Conservation (phyloP, 1,140 invertebrate species). For the Coelopa frigida region DNA sequence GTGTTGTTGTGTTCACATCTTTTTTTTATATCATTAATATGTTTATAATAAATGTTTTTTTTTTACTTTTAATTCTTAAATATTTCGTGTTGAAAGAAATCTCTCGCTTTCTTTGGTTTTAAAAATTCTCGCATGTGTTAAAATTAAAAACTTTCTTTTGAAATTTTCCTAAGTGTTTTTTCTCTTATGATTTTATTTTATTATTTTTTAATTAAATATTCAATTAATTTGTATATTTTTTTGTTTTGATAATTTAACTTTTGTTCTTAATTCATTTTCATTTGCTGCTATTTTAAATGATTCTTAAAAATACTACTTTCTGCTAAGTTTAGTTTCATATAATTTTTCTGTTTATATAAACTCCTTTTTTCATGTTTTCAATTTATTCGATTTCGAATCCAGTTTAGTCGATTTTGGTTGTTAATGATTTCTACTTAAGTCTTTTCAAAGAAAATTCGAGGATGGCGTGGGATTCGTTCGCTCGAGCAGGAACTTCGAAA, state of each 20-base stretch:
- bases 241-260: constrained; percentile 7
- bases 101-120: background rate
- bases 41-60: constrained; percentile 7
- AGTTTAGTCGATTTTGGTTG: constrained; percentile 10
- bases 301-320: constrained; percentile 12
- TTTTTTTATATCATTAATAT: constrained; percentile 6
- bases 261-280: background rate
- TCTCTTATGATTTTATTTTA: background rate
- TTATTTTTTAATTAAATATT: constrained; percentile 7
- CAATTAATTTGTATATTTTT: constrained; percentile 11
- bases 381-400: constrained; percentile 16
- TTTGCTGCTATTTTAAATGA: constrained; percentile 5
- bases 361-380: constrained; percentile 22
- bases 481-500: too few species aligned
- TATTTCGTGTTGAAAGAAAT: constrained; percentile 2
- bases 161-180: constrained; percentile 11
- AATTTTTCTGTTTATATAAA: constrained; percentile 24
- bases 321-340: constrained; percentile 7
- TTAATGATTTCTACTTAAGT: constrained; percentile 9
- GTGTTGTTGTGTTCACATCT: background rate
- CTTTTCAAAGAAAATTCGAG: too few species aligned
- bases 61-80: constrained; percentile 8
- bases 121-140: background rate
- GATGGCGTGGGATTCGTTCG: too few species aligned
- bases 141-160: too few species aligned